Evolutionary conservation across 2,888 invertebrate genomes (phyloP).

Genomic region (Saturnia japonica): DNA sequence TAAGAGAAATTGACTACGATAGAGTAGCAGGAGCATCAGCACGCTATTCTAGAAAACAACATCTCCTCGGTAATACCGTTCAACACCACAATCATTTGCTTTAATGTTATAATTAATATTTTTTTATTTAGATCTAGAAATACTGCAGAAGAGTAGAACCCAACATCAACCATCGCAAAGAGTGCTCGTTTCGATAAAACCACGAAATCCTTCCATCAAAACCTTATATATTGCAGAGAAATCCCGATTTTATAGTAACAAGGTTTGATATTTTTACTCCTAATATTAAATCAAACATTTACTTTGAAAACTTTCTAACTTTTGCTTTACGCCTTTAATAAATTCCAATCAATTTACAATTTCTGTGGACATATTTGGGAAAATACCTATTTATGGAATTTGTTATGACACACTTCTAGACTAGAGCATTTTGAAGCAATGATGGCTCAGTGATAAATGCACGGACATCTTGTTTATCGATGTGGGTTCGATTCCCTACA

Average conservation of each 20-base stretch:
- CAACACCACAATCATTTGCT: neutral
- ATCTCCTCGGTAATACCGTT: constrained; percentile 52
- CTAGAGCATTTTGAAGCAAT: no score
- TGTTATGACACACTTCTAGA: no score
- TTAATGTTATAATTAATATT: constrained; percentile 17
- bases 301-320: no score
- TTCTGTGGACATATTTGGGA: no score
- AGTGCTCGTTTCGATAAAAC: constrained; percentile 66
- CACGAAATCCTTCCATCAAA: constrained; percentile 60
- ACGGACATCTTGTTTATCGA: no score
- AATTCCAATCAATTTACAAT: no score
- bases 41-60: constrained; percentile 48
- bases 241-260: constrained; percentile 52
- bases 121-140: constrained; percentile 57
- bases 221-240: constrained; percentile 68
- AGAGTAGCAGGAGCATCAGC: constrained; percentile 42
- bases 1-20: constrained; percentile 63
- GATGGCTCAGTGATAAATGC: no score
- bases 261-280: constrained; percentile 42
- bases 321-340: no score
- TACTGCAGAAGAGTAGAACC: constrained; percentile 51
- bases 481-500: no score
- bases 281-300: neutral
- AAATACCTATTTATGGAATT: no score
- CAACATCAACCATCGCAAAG: constrained; percentile 53